Percentiles rank a stretch among this genome's conserved stretches.
These are phyloP conservation scores for Theretra japonica DNA, from an alignment of 2,888 invertebrate species.

Conservation along the genomic window DNA sequence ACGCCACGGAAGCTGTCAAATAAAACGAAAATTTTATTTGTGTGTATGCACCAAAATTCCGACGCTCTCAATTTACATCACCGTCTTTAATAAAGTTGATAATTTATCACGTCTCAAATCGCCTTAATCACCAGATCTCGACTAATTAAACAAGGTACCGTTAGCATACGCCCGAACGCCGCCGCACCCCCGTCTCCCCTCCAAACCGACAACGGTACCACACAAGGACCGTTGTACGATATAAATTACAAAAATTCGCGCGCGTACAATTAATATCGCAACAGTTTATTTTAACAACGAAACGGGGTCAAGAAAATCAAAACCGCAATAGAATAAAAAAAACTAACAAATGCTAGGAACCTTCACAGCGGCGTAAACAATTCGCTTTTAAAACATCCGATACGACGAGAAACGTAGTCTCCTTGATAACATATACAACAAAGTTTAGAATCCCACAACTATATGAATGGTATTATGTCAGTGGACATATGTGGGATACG, in stretches of 20 bases:
- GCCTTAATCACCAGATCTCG: background rate
- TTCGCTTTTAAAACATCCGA: slow-evolving; percentile 40
- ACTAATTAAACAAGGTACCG: slow-evolving; percentile 3
- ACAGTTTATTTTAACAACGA: slow-evolving; percentile 69
- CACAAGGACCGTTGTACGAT: slow-evolving; percentile 44
- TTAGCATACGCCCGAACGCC: background rate
- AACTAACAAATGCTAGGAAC: slow-evolving; percentile 47
- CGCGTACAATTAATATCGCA: slow-evolving; percentile 70
- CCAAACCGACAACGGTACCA: slow-evolving; percentile 32
- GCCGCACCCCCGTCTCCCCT: background rate
- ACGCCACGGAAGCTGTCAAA: too few relatives aligned
- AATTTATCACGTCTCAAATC: background rate
- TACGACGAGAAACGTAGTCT: slow-evolving; percentile 29
- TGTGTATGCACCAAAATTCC: too few relatives aligned
- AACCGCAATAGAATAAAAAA: slow-evolving; percentile 66
- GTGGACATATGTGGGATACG: slow-evolving; percentile 70
- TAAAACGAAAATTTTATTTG: too few relatives aligned
- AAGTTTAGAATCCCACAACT: slow-evolving; percentile 50
- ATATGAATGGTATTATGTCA: slow-evolving; percentile 45
- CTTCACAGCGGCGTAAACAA: slow-evolving; percentile 51
- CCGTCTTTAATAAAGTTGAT: background rate
- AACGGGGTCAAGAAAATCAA: slow-evolving; percentile 80
- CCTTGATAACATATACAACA: slow-evolving; percentile 43
- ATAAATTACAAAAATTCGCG: slow-evolving; percentile 57
- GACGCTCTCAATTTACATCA: background rate